phyloP scores from a whole-genome alignment of 2,888 invertebrate genomes.

The Pseudococcus longispinus region DNA sequence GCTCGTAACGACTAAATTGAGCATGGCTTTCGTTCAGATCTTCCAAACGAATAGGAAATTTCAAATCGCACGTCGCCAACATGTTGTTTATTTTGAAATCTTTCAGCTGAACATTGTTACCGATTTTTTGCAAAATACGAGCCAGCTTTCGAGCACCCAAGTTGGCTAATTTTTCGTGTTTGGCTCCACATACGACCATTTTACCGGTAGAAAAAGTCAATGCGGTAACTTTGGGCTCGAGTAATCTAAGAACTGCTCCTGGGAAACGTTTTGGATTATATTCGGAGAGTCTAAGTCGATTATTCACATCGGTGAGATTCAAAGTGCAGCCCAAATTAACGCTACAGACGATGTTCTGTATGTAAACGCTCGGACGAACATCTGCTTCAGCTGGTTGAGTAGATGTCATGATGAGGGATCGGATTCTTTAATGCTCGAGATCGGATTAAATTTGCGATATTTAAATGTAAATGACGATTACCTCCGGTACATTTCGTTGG shows the following conservation, averaged over 20 bases:
- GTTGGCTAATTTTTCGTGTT: conserved; percentile 78
- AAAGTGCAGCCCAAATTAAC: conserved; percentile 77
- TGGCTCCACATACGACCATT: conserved; percentile 81
- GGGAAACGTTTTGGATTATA: conserved; percentile 83
- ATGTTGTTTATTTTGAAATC: conserved; percentile 83
- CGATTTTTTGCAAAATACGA: conserved; percentile 81
- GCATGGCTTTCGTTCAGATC: conserved; percentile 77
- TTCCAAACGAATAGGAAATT: conserved; percentile 77
- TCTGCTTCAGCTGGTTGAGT: not conserved
- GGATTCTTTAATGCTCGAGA: not conserved
- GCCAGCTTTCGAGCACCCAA: conserved; percentile 82
- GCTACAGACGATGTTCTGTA: conserved; percentile 77
- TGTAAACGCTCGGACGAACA: conserved; percentile 15
- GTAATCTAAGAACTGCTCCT: conserved; percentile 82
- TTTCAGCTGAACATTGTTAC: conserved; percentile 77
- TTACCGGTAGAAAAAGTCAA: conserved; percentile 82
- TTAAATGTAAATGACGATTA: not conserved
- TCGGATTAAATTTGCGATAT: not conserved
- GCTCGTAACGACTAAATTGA: conserved; percentile 81
- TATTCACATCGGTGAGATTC: conserved; percentile 77
- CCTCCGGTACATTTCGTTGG: not conserved
- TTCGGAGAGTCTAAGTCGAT: conserved; percentile 81
- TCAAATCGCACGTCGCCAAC: conserved; percentile 77
- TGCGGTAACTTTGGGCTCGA: conserved; percentile 78
- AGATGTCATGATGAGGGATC: not conserved